Base-by-base conservation (phyloP, 2,797 vertebrate genomes). In the Argyrosomus regius region DNA sequence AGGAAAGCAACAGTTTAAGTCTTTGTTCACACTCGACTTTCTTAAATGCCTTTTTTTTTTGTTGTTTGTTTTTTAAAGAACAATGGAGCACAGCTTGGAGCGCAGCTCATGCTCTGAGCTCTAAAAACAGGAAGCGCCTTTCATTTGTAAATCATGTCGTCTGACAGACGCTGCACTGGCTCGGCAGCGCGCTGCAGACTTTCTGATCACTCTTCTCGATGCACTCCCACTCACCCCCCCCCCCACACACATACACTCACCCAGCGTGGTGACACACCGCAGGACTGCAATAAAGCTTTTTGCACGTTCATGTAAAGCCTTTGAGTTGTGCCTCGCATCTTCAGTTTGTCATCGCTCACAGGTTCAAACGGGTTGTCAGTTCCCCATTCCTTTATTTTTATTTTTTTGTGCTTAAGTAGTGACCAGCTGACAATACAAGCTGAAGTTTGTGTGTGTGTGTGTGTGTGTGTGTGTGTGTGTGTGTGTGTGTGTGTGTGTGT, bases 211-310 rank as follows among this genome's bases (percentile, higher is more conserved):
- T 46, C 26, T 26, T 24, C 26, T 53, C 0, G 7, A 77, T 72
- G 59, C 85, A 72, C 53, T 14, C 58, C 61, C 4, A 56, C 64
- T 12, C 13, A 24, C 7, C n/a, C 5, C 3, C 31, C 17, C 22
- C 22, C 22, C 22, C 22, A 22, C 22, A 39, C 35, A 39, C 35
- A 39, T 9, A 9, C n/a, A 7, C 12, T 11, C 61, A 73, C 66
- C 62, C 45, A 16, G 39, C 80, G 90, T 83, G 86, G 88, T 76
- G 45, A 43, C 72, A 43, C 54, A 74, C 88, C 49, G n/a, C 89
- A 85, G 75, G 74, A 77, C 81, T 88, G 90, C 92, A 91, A 88
- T 92, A 90, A 89, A 87, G 83, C 85, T 82, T 50, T 90, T 83
- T 89, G 91, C 93, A 93, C 90, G 80, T 67, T 78, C 63, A 81